phyloP scores from a whole-genome alignment of 2,888 invertebrate species.

The Clistopyga incitator region DNA sequence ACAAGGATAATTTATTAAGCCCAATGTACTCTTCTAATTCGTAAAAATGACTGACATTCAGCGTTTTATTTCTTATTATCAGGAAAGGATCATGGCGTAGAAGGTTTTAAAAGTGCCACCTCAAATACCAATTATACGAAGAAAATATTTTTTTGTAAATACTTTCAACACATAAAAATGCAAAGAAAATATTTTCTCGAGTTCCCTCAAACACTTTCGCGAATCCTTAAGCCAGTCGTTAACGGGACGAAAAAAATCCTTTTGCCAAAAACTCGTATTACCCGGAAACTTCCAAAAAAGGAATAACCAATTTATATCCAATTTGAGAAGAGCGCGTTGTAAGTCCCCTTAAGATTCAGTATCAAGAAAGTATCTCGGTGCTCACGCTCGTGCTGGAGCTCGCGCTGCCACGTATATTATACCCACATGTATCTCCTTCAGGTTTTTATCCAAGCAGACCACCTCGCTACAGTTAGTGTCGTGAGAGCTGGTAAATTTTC shows the following conservation, averaged over 20 bases:
- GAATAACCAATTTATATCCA: neutral
- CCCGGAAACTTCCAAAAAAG: neutral
- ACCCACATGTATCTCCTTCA: slow-evolving; percentile 14
- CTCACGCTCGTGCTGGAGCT: slow-evolving; percentile 22
- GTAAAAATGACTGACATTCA: too few relatives aligned
- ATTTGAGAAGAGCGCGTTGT: neutral
- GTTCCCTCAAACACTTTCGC: neutral
- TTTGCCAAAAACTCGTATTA: neutral
- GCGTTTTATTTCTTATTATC: too few relatives aligned
- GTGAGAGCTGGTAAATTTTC: neutral
- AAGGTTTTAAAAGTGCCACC: too few relatives aligned
- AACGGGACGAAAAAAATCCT: neutral
- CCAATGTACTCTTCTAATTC: too few relatives aligned
- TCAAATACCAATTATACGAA: too few relatives aligned
- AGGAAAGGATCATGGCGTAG: too few relatives aligned
- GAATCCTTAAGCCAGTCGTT: neutral
- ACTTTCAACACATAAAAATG: too few relatives aligned
- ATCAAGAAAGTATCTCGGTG: slow-evolving; percentile 31
- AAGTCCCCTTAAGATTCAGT: slow-evolving; percentile 12
- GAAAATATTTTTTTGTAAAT: too few relatives aligned
- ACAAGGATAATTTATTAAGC: too few relatives aligned
- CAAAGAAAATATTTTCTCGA: too few relatives aligned
- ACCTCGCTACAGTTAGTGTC: neutral
- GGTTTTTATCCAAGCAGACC: slow-evolving; percentile 16
- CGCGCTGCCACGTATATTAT: slow-evolving; percentile 19